Evolutionary conservation across 2,888 invertebrate genomes (phyloP), one percentile per base, ranked within the genome.

Genomic region (Melieria picta): DNA sequence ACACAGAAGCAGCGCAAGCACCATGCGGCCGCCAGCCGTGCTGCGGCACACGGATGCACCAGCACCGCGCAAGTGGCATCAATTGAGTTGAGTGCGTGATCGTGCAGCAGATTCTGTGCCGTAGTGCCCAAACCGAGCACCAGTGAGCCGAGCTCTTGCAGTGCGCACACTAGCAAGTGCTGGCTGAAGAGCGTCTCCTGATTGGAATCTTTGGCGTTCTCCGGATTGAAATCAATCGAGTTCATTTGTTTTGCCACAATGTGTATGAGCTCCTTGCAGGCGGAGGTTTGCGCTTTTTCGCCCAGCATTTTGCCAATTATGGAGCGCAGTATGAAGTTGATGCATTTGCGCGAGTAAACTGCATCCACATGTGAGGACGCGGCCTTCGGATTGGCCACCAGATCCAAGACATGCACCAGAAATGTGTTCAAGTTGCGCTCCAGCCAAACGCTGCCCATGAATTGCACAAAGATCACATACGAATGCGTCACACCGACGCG

Each of bases 401-500:
- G 88, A 81, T 98, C 97, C 65, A 99, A 88, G 5, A 99, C 91
- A 85, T 99, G 98, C 9, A 91, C 91, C n/a, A 98, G 88, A 79
- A 98, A 92, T 0, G 91, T 90, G 11, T 92, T 92, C 82, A 98
- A 90, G 84, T 99, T 96, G 30, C 95, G 91, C 87, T 99, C 99
- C 74, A 99, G 87, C 99, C 99, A 99, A 1, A 93, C 90, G 7
- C 95, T 93, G 47, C 99, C 99, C 91, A 99, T 92, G 80, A 94
- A 93, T 87, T 96, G 94, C 0, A 97, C 94, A 85, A 99, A 96
- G 67, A 96, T 93, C 45, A 99, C 98, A 85, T 99, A 99, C 0
- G 97, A 95, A 89, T 99, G 96, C 5, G 99, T 98, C 0, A 99
- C 96, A 73, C 99, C 99, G 72, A 99, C 97, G 77, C 99, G 90